Base-by-base conservation (phyloP, 2,888 invertebrate species). In the Nebria salina region DNA sequence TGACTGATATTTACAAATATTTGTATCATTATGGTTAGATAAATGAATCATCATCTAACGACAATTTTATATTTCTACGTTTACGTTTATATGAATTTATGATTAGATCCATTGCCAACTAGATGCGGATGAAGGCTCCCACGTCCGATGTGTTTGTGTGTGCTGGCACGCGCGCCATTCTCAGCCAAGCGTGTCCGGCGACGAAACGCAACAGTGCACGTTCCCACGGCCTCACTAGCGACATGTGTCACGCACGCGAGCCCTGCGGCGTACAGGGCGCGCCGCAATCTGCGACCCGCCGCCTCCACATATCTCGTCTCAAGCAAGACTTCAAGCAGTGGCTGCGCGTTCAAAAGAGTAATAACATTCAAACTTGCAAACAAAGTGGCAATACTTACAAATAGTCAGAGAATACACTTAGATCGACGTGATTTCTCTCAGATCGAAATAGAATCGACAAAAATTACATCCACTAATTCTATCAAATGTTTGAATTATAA, bases 141-240 rank as follows among this genome's bases (percentile, higher is more conserved):
- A 70, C 70, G 70, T 25, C 8, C 54, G 54, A 13, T 7, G 34
- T 72, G 41, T 26, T 25, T 64, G 54, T 75, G 64, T 68, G 76
- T 76, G 70, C 42, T 70, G 76, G 76, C 76, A 81, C 81, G 72
- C 72, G 75, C 65, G 78, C 74, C 65, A 25, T 76, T 25, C 89
- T 87, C 88, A 87, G 87, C 87, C 87, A 85, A 86, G 85, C 70
- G 70, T 70, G 70, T 70, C 70, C 88, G 88, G 88, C 86, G 87
- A 87, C 85, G 84, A 83, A 83, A 85, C 54, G 54, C 54, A 54
- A 88, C 87, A 89, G 88, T 85, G 86, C 85, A 86, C 89, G 89
- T 88, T 89, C 89, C 89, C 85, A 85, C 84, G 85, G 84, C 72
- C 78, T 65, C 64, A 54, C 75, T 25, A 42, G 75, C 75, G 78